Evolutionary conservation across 2,888 invertebrate species (phyloP).

Genomic region (Eristalis arbustorum): DNA sequence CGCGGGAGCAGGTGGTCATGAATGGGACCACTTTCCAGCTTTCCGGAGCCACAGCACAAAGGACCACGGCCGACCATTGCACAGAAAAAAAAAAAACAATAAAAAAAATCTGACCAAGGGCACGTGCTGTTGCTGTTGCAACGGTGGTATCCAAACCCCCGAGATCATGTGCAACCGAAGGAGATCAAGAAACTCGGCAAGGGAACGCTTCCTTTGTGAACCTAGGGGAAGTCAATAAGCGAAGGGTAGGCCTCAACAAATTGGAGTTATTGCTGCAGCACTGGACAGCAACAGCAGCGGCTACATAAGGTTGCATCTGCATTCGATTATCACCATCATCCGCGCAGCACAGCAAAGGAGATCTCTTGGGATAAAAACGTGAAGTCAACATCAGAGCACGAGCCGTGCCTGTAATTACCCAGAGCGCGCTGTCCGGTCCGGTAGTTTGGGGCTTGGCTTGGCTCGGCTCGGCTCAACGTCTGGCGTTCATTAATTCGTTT

Average conservation of each 20-base stretch:
- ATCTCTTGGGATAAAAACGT: conserved; percentile 67
- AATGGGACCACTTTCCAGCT: conserved; percentile 65
- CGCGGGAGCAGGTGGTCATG: conserved; percentile 64
- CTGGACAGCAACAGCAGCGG: conserved; percentile 39
- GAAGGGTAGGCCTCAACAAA: conserved; percentile 67
- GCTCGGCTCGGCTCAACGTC: conserved; percentile 53
- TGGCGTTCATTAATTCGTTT: conserved; percentile 60
- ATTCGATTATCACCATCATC: conserved; percentile 71
- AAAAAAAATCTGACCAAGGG: conserved; percentile 69
- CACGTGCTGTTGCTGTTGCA: conserved; percentile 56
- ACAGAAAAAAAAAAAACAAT: neutral
- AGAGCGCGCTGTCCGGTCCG: conserved; percentile 24
- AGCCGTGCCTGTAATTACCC: conserved; percentile 63
- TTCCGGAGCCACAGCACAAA: conserved; percentile 26
- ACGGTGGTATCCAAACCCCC: conserved; percentile 49
- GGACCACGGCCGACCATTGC: neutral
- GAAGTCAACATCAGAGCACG: conserved; percentile 55
- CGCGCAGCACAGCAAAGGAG: conserved; percentile 40
- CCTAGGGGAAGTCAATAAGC: conserved; percentile 62
- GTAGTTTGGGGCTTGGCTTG: conserved; percentile 52
- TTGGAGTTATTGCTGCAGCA: conserved; percentile 67
- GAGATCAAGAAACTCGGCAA: conserved; percentile 1
- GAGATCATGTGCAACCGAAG: conserved; percentile 56
- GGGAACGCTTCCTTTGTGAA: conserved; percentile 29
- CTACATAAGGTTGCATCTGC: conserved; percentile 64